A percentile compares a stretch with the other conserved stretches of the same genome.
Conservation (phyloP, 2,113 vertebrate genomes). For the Cygnus buccinator region DNA sequence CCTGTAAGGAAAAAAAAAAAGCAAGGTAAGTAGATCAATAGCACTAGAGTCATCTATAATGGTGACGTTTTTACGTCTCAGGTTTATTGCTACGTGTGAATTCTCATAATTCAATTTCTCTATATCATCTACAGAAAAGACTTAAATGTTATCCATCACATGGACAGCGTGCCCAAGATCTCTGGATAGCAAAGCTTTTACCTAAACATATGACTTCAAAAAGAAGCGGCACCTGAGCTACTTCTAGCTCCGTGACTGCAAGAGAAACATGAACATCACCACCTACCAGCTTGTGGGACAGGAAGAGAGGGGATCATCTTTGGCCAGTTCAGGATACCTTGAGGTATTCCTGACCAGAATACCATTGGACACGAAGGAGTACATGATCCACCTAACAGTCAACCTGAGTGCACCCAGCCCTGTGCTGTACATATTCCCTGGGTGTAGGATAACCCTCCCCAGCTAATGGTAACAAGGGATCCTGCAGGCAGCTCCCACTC, state of each 20-base stretch:
- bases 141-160: background rate
- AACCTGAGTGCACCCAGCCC: background rate
- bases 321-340: background rate
- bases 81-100: background rate
- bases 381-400: fast-evolving
- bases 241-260: background rate
- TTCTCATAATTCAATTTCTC: background rate
- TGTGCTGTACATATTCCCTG: background rate
- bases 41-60: background rate
- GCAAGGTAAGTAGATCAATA: background rate
- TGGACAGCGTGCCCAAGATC: background rate
- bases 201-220: background rate
- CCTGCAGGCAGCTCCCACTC: background rate
- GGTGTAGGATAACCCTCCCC: background rate
- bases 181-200: background rate
- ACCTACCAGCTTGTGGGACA: background rate
- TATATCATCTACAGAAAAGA: background rate
- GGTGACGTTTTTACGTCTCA: background rate
- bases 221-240: background rate
- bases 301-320: background rate
- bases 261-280: background rate
- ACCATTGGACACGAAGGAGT: background rate
- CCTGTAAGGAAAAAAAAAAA: constrained; percentile 74
- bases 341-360: background rate
- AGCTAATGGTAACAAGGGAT: background rate